These are phyloP conservation scores for Laticauda laticaudata DNA, from an alignment of 2,113 vertebrate species.

Conservation along the genomic window DNA sequence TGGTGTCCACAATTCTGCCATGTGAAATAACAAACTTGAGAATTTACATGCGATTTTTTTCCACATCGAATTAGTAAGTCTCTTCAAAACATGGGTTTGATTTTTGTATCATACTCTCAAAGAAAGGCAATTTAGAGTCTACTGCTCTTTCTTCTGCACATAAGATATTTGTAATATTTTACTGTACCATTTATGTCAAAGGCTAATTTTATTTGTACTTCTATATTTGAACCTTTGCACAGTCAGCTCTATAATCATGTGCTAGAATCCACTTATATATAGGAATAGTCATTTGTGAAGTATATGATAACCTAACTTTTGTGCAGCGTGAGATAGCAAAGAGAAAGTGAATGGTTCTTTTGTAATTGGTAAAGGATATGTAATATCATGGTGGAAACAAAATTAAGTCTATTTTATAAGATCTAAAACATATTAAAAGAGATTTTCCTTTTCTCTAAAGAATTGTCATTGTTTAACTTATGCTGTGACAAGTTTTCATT, in stretches of 20 bases:
- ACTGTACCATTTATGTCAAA: neutral
- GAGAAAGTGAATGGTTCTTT: neutral
- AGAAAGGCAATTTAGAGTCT: neutral
- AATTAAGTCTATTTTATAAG: conserved; percentile 22
- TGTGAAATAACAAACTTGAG: neutral
- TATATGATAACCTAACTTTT: neutral
- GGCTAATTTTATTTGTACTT: neutral
- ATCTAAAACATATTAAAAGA: neutral
- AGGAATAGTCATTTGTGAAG: neutral
- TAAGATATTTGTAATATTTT: neutral
- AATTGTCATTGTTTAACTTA: neutral
- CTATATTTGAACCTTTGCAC: neutral
- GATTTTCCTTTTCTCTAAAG: neutral
- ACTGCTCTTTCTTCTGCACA: neutral
- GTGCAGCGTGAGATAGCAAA: neutral
- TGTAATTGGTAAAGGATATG: conserved; percentile 13
- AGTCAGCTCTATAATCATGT: neutral
- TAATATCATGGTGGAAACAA: neutral
- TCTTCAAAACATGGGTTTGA: neutral
- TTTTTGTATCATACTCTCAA: neutral
- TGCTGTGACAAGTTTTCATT: neutral
- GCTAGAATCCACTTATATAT: neutral
- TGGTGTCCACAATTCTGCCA: rapidly evolving
- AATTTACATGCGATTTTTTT: neutral
- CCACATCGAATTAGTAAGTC: rapidly evolving